phyloP scores from a whole-genome alignment of 1,140 invertebrate genomes.

The Pristionchus pacificus region DNA sequence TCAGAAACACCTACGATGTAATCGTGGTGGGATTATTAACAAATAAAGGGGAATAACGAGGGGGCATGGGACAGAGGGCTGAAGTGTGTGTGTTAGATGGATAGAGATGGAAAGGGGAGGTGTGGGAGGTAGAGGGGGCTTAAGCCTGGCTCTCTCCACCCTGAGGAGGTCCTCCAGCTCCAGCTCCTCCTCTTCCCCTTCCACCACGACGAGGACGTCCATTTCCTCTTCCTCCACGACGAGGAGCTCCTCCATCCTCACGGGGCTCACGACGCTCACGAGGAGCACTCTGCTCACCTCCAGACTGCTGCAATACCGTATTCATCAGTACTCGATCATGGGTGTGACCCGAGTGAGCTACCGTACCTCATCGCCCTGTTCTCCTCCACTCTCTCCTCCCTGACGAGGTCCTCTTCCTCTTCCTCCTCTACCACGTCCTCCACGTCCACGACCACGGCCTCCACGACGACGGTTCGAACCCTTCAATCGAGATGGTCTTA shows the following conservation, averaged over 20 bases:
- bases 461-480: constrained; percentile 31
- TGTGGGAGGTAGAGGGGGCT: not conserved
- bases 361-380: not conserved
- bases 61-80: too few relatives aligned
- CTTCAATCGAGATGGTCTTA: too few relatives aligned
- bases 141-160: constrained; percentile 6
- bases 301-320: not conserved
- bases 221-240: constrained; percentile 24
- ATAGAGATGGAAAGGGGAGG: not conserved
- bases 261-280: constrained; percentile 12
- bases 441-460: constrained; percentile 50
- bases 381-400: not conserved
- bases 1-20: too few relatives aligned
- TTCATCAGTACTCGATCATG: not conserved
- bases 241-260: constrained; percentile 21
- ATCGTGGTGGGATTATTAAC: too few relatives aligned
- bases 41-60: too few relatives aligned
- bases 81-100: too few relatives aligned
- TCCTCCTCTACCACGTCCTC: constrained; percentile 42
- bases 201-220: constrained; percentile 20
- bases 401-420: constrained; percentile 11
- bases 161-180: constrained; percentile 8
- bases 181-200: constrained; percentile 25
- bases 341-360: not conserved
- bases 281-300: not conserved